These are phyloP conservation scores for Coregonus ussuriensis DNA, from an alignment of 2,797 vertebrate genomes.

Conservation along the genomic window DNA sequence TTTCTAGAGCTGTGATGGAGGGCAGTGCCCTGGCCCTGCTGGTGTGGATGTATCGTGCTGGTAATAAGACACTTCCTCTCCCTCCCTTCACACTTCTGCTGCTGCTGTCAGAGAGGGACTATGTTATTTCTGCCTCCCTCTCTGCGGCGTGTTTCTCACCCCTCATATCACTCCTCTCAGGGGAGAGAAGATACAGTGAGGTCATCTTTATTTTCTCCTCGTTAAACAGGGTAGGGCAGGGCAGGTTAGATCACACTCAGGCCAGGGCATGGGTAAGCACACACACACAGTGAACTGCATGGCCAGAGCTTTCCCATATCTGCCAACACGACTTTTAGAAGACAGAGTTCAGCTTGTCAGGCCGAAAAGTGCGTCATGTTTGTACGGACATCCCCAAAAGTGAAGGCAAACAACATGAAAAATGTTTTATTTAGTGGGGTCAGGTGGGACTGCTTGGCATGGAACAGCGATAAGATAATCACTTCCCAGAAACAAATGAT, in stretches of 20 bases:
- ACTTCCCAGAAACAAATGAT: neutral
- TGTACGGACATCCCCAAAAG: constrained; percentile 4
- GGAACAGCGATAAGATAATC: neutral
- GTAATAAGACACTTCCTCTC: constrained; percentile 8
- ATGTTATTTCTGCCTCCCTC: constrained; percentile 1
- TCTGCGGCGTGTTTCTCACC: constrained; percentile 13
- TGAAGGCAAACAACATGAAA: constrained; percentile 12
- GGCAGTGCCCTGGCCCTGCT: neutral
- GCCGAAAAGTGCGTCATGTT: constrained; percentile 28
- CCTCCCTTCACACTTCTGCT: constrained; percentile 1
- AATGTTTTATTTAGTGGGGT: constrained; percentile 22
- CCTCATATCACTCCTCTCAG: constrained; percentile 17
- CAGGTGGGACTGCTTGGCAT: constrained; percentile 4
- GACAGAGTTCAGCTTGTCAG: constrained; percentile 18
- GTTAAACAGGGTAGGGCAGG: neutral
- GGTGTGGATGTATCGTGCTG: neutral
- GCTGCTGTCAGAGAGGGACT: constrained; percentile 17
- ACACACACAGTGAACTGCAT: constrained; percentile 17
- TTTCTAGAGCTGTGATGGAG: constrained; percentile 6
- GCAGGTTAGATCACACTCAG: neutral
- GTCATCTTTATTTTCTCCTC: constrained; percentile 18
- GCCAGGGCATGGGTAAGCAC: neutral
- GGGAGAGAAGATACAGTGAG: constrained; percentile 23
- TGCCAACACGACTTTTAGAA: constrained; percentile 23
- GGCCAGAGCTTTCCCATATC: constrained; percentile 30